phyloP scores from a whole-genome alignment of 2,888 invertebrate species.

The Nomada fabriciana region DNA sequence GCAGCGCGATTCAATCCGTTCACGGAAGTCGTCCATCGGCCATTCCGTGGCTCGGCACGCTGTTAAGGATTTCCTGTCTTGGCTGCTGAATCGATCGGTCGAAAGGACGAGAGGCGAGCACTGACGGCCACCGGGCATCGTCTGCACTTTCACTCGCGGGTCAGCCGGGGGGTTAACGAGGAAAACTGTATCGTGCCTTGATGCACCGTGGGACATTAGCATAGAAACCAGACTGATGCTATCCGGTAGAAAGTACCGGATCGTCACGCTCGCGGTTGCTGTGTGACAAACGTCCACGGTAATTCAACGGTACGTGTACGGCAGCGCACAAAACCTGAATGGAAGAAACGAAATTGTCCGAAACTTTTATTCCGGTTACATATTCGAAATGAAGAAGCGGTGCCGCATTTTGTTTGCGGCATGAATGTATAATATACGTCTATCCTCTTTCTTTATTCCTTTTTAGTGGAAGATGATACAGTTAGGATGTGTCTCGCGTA shows the following conservation, averaged over 20 bases:
- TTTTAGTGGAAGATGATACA: too few species aligned
- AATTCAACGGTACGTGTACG: conserved; percentile 8
- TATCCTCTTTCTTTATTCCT: too few species aligned
- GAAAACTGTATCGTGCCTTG: conserved; percentile 72
- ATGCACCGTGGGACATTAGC: conserved; percentile 63
- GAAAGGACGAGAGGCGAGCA: conserved; percentile 27
- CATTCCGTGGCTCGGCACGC: conserved; percentile 24
- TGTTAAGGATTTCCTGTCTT: conserved; percentile 59
- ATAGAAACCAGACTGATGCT: conserved; percentile 53
- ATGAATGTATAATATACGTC: too few species aligned
- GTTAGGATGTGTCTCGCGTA: too few species aligned
- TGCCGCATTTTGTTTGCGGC: too few species aligned
- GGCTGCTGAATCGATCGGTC: conserved; percentile 51
- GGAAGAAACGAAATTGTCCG: background rate
- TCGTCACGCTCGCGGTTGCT: conserved; percentile 39
- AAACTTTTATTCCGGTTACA: background rate
- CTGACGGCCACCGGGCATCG: conserved; percentile 41
- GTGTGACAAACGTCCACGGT: background rate
- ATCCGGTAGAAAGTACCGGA: conserved; percentile 57
- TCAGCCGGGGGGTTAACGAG: conserved; percentile 64
- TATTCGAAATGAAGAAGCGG: too few species aligned
- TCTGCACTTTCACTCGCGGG: conserved; percentile 69
- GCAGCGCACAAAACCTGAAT: background rate
- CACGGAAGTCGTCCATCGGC: conserved; percentile 47
- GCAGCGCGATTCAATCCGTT: conserved; percentile 26